Evolutionary conservation across 2,113 vertebrate species (phyloP).

Genomic region (Casuarius casuarius): DNA sequence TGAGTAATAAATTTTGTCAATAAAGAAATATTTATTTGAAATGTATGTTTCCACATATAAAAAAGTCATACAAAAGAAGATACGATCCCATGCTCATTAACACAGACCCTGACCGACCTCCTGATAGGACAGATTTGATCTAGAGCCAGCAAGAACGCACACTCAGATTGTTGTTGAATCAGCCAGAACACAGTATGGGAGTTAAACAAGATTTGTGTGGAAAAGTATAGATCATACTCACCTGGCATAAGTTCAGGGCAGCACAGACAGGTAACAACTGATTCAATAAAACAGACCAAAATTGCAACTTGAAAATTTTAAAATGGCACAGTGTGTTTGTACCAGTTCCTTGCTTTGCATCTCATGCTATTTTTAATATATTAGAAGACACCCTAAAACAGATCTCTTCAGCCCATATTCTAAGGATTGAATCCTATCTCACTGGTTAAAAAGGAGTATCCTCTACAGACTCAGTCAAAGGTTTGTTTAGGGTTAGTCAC

Average conservation of each 20-base stretch:
- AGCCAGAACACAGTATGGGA: neutral
- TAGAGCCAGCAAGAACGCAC: slow-evolving; percentile 7
- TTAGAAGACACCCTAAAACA: neutral
- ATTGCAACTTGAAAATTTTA: neutral
- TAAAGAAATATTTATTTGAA: neutral
- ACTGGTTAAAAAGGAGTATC: neutral
- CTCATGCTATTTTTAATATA: neutral
- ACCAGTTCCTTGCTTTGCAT: neutral
- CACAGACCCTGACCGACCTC: neutral
- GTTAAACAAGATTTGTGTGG: slow-evolving; percentile 3
- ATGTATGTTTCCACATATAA: neutral
- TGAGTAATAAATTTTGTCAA: neutral
- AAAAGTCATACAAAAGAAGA: neutral
- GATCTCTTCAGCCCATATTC: neutral
- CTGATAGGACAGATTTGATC: neutral
- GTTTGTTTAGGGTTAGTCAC: neutral
- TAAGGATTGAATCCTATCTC: neutral
- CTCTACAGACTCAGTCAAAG: neutral
- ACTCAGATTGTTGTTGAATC: neutral
- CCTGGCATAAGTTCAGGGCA: slow-evolving; percentile 25
- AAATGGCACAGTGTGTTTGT: neutral
- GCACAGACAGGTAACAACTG: slow-evolving; percentile 13
- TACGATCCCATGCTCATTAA: neutral
- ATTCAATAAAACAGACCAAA: slow-evolving; percentile 43
- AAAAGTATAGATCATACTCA: slow-evolving; percentile 28